phyloP scores from a whole-genome alignment of 2,888 invertebrate species.

The Pediacus dermestoides region DNA sequence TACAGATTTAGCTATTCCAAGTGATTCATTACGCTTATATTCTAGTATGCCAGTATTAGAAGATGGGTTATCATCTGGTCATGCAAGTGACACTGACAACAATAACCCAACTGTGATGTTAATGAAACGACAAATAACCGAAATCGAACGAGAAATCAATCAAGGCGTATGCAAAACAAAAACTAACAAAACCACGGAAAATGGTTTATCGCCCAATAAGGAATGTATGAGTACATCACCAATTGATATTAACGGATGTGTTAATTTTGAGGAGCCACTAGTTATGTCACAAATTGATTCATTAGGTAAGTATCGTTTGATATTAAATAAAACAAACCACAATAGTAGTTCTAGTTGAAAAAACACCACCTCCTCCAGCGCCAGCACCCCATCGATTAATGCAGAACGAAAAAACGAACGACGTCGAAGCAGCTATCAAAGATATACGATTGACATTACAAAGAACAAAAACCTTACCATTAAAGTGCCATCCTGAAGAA shows the following conservation, averaged over 20 bases:
- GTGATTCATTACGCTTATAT: conserved; percentile 64
- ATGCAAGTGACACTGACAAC: conserved; percentile 88
- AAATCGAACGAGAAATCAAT: conserved; percentile 68
- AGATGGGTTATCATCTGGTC: conserved; percentile 91
- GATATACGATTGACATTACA: conserved; percentile 79
- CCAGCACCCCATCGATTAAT: conserved; percentile 68
- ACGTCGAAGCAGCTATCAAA: conserved; percentile 67
- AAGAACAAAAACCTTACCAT: conserved; percentile 64
- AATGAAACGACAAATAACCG: conserved; percentile 67
- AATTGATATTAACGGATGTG: conserved; percentile 44
- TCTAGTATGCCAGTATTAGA: conserved; percentile 88
- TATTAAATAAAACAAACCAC: too few species aligned
- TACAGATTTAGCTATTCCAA: conserved; percentile 59
- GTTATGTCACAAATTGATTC: conserved; percentile 44
- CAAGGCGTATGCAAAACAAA: conserved; percentile 54
- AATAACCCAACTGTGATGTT: conserved; percentile 72
- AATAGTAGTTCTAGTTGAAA: conserved; percentile 45
- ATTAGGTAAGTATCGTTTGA: conserved; percentile 42
- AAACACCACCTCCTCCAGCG: conserved; percentile 72
- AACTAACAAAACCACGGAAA: conserved; percentile 37
- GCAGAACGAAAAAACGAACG: conserved; percentile 42
- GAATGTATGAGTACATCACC: conserved; percentile 39
- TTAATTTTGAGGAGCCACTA: conserved; percentile 43
- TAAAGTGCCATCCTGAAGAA: conserved; percentile 50
- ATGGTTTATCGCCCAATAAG: conserved; percentile 42